Conservation (phyloP, 2,888 invertebrate genomes). For the Malacosoma neustria region DNA sequence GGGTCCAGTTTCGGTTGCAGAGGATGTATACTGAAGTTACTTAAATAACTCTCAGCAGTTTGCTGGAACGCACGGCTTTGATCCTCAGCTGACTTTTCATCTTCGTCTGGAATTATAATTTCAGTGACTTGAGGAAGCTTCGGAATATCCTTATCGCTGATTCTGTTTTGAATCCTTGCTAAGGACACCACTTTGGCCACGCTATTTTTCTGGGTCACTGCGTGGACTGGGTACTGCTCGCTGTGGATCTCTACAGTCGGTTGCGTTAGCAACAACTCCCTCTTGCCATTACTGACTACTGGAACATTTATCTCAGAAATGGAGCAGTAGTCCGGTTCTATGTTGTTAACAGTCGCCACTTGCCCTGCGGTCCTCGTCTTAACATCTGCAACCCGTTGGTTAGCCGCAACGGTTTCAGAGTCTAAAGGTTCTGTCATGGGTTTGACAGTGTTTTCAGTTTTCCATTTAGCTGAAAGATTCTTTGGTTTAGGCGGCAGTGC, state of each 20-base stretch:
- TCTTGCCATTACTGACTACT: slow-evolving; percentile 74
- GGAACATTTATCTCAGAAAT: slow-evolving; percentile 83
- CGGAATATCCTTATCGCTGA: slow-evolving; percentile 78
- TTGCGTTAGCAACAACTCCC: slow-evolving; percentile 70
- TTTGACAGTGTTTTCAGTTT: slow-evolving; percentile 66
- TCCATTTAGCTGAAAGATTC: slow-evolving; percentile 80
- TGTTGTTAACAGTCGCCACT: slow-evolving; percentile 60
- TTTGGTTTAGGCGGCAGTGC: slow-evolving; percentile 87
- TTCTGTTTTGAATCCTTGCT: slow-evolving; percentile 60
- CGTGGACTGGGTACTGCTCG: slow-evolving; percentile 61
- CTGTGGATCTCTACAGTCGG: slow-evolving; percentile 70
- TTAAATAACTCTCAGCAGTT: slow-evolving; percentile 50
- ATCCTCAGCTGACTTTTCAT: slow-evolving; percentile 59
- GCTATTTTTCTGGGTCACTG: slow-evolving; percentile 51
- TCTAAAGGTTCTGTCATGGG: slow-evolving; percentile 57
- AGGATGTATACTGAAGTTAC: slow-evolving; percentile 54
- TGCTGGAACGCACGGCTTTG: slow-evolving; percentile 44
- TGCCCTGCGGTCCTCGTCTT: slow-evolving; percentile 69
- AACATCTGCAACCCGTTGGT: slow-evolving; percentile 75
- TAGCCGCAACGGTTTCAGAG: slow-evolving; percentile 75
- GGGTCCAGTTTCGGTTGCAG: slow-evolving; percentile 62
- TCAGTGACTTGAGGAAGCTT: slow-evolving; percentile 84
- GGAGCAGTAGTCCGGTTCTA: slow-evolving; percentile 84
- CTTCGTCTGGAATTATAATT: slow-evolving; percentile 81
- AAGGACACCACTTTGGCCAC: slow-evolving; percentile 62